These are phyloP conservation scores for Anoplopoma fimbria DNA, from an alignment of 2,113 vertebrate species.

Conservation along the genomic window DNA sequence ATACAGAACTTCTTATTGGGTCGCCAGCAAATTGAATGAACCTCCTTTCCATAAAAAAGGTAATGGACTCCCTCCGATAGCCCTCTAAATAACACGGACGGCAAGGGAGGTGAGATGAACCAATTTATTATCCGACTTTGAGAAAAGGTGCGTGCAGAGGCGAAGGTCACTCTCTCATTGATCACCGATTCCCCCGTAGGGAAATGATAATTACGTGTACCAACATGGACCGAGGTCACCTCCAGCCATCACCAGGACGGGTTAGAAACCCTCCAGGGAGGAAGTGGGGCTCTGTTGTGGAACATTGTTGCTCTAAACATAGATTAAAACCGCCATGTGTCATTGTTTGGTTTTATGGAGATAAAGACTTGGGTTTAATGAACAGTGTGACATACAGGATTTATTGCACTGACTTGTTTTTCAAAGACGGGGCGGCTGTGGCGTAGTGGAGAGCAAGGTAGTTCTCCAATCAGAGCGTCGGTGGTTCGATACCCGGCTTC, in stretches of 20 bases:
- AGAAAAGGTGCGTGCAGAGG: constrained; percentile 47
- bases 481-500: no score
- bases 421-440: no score
- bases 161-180: constrained; percentile 78
- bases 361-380: neutral
- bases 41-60: constrained; percentile 81
- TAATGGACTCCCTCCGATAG: constrained; percentile 79
- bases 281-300: neutral
- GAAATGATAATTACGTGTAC: constrained; percentile 73
- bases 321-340: constrained; percentile 13
- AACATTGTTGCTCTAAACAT: constrained; percentile 6
- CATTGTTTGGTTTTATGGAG: neutral
- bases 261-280: constrained; percentile 16
- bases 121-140: constrained; percentile 77
- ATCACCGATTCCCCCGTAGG: constrained; percentile 63
- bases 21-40: constrained; percentile 78
- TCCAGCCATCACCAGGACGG: constrained; percentile 24
- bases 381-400: neutral
- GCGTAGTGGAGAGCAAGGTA: no score
- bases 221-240: constrained; percentile 62
- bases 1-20: constrained; percentile 69
- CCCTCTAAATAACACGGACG: constrained; percentile 79
- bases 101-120: constrained; percentile 67
- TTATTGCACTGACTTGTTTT: neutral
- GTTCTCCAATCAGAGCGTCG: no score